Percentiles rank a stretch among this genome's conserved stretches.
Evolutionary conservation across 2,113 vertebrate species (phyloP).

Genomic region (Ceratotherium simum): DNA sequence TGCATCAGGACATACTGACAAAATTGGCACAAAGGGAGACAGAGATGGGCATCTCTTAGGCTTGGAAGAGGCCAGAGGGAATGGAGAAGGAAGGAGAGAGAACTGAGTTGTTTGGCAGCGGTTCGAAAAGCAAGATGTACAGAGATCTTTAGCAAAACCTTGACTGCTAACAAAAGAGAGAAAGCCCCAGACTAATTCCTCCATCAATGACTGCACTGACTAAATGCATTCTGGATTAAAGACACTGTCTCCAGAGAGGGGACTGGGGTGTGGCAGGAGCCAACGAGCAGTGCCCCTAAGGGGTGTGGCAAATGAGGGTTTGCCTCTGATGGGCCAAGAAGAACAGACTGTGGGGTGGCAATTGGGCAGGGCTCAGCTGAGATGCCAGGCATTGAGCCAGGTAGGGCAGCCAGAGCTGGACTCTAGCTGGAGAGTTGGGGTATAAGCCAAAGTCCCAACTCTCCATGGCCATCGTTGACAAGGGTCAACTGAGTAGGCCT

Average conservation of each 20-base stretch:
- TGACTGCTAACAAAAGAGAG: neutral
- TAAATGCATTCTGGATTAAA: neutral
- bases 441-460: neutral
- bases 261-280: too few relatives aligned
- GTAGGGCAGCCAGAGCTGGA: neutral
- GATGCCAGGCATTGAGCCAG: too few relatives aligned
- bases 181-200: neutral
- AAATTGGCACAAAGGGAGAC: neutral
- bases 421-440: rapidly evolving
- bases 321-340: neutral
- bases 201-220: rapidly evolving
- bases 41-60: neutral
- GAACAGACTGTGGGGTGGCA: neutral
- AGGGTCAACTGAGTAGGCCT: neutral
- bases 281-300: rapidly evolving
- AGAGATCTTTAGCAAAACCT: neutral
- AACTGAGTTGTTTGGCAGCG: neutral
- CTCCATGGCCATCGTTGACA: neutral
- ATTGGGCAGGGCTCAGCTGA: neutral
- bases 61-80: neutral
- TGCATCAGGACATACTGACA: rapidly evolving
- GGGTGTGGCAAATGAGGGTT: neutral
- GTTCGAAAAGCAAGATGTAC: neutral
- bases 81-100: neutral
- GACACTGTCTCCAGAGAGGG: neutral